Base-by-base conservation (phyloP, 92 coral and sea anemone genomes). In the Ricordea florida region DNA sequence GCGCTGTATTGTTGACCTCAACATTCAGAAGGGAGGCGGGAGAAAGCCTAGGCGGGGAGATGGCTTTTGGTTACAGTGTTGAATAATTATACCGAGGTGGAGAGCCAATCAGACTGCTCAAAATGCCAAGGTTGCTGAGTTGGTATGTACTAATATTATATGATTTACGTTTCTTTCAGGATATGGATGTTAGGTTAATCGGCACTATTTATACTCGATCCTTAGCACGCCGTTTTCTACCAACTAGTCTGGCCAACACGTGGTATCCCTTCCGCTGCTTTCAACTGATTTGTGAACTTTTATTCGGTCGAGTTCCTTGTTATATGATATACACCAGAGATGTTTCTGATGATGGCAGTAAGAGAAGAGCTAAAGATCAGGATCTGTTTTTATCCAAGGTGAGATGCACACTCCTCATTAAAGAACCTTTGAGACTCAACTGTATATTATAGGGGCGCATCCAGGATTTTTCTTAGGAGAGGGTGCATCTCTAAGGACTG, bases 261-360 rank as follows among this genome's bases (percentile, higher is more conserved):
- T 94, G 98, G 98, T 94, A 88, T 65, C 82, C 96, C 0, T 85
- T 78, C 61, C 79, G 77, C 82, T 94, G 98, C 42, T 92, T 93
- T 47, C 86, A 91, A 61, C 87, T 90, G 26, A 80, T 86, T 32
- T 94, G 98, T 56, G 98, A 94, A 74, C 90, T 92, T 72, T 69
- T 94, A 43, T 83, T 76, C 66, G 98, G 98, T n/a, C 85, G 74
- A 17, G 93, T 90, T 38, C 83, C 93, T 1, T 94, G 98, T 48
- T 92, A 85, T 62, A 93, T 80, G 7, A 56, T 76, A 11, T 85
- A 88, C 78, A 88, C 97, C 4, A 76, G 79, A 61, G 90, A 89
- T 66, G 93, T 94, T n/a, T 93, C 76, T 55, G 87, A 84, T 78
- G 76, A 92, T 40, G 88, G 89, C 35, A 80, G 81, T 45, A 90